Conservation (phyloP, 2,888 invertebrate genomes). For the Xylota segnis region DNA sequence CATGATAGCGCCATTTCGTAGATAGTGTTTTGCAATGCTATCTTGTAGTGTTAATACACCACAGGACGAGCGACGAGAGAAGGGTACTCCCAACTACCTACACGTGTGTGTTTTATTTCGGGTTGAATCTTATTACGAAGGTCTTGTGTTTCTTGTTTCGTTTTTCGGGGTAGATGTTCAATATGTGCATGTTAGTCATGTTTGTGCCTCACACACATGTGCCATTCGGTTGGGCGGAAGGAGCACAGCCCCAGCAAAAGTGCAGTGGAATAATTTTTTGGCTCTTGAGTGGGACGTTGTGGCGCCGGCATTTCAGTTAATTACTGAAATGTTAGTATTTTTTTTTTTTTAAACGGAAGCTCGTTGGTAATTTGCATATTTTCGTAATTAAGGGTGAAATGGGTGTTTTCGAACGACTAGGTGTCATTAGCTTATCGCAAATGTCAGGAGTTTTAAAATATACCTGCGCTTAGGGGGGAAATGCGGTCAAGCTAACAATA, state of each 20-base stretch:
- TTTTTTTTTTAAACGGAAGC: constrained; percentile 68
- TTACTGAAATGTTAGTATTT: constrained; percentile 67
- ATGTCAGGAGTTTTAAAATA: constrained; percentile 29
- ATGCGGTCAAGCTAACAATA: constrained; percentile 2
- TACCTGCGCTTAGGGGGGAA: constrained; percentile 13
- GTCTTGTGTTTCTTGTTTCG: constrained; percentile 20
- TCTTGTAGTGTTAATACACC: constrained; percentile 24
- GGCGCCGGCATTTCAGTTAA: constrained; percentile 71
- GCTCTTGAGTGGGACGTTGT: constrained; percentile 65
- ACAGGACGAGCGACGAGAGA: not conserved
- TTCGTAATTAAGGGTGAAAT: constrained; percentile 68
- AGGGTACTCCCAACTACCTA: constrained; percentile 8
- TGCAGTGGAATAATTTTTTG: constrained; percentile 59
- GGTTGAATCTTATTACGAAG: constrained; percentile 57
- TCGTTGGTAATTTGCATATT: constrained; percentile 70
- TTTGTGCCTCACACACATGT: constrained; percentile 1
- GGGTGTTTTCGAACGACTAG: constrained; percentile 20
- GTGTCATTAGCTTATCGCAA: constrained; percentile 71
- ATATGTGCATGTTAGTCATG: constrained; percentile 52
- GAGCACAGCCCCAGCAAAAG: constrained; percentile 5
- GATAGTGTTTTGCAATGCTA: constrained; percentile 40
- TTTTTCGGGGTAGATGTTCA: constrained; percentile 9
- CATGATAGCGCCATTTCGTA: constrained; percentile 48
- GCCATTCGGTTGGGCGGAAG: not conserved
- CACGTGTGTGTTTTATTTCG: constrained; percentile 42